Evolutionary conservation across 2,113 vertebrate genomes (phyloP).

Genomic region (Microtus montanus): DNA sequence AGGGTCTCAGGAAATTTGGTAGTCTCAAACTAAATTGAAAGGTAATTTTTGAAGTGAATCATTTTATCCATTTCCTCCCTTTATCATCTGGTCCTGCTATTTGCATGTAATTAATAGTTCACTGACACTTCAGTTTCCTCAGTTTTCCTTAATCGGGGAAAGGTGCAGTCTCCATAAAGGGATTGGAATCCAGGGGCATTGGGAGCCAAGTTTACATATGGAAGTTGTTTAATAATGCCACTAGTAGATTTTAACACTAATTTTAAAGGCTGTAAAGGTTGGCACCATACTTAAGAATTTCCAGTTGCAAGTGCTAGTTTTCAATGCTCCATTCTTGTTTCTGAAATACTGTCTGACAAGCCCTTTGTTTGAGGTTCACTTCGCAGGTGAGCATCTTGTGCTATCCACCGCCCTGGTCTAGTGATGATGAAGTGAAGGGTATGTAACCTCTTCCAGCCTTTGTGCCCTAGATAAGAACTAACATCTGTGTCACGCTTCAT

Average conservation of each 20-base stretch:
- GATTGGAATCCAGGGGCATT: slow-evolving; percentile 13
- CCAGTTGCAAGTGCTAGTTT: background rate
- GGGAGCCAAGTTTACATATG: background rate
- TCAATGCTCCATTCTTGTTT: background rate
- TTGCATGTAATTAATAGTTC: background rate
- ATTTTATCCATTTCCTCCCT: background rate
- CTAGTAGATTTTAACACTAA: background rate
- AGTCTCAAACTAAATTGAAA: slow-evolving; percentile 12
- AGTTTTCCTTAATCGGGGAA: background rate
- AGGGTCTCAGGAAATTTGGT: background rate
- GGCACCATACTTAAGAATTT: background rate
- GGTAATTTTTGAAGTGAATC: background rate
- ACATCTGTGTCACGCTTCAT: background rate
- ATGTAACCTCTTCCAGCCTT: background rate
- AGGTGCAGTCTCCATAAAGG: background rate
- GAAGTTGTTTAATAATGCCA: background rate
- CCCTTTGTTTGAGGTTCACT: background rate
- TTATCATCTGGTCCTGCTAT: background rate
- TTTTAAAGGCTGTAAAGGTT: background rate
- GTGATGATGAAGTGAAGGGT: background rate
- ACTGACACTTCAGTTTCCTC: background rate
- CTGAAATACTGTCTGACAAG: slow-evolving; percentile 4
- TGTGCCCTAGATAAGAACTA: background rate
- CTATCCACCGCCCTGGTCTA: background rate
- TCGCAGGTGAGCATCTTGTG: background rate